Evolutionary conservation across 2,888 invertebrate species (phyloP).

Genomic region (Epistrophella euchroma): DNA sequence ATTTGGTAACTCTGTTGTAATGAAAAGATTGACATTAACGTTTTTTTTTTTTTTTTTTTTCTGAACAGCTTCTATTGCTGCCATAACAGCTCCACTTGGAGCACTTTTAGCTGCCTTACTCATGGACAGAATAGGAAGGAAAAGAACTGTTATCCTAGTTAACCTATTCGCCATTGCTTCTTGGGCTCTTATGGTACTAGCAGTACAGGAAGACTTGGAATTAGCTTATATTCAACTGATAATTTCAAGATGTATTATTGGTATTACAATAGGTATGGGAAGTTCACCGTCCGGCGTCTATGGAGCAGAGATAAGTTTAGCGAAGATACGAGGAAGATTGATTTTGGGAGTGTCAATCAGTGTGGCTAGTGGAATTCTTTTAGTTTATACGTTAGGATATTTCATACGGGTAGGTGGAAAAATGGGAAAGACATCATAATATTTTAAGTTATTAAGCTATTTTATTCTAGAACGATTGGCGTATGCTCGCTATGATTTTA

Average conservation of each 20-base stretch:
- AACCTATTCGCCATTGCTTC: conserved; percentile 81
- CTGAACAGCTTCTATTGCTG: conserved; percentile 81
- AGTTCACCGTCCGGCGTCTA: conserved; percentile 83
- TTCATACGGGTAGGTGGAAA: conserved; percentile 79
- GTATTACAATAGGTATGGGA: conserved; percentile 81
- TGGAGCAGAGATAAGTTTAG: conserved; percentile 84
- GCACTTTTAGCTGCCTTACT: conserved; percentile 81
- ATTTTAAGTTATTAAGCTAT: not conserved
- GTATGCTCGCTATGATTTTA: conserved; percentile 81
- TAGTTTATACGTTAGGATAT: conserved; percentile 87
- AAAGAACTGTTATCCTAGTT: conserved; percentile 80
- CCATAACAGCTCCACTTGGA: conserved; percentile 82
- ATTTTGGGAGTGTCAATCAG: conserved; percentile 87
- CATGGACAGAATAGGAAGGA: conserved; percentile 82
- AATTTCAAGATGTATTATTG: conserved; percentile 81
- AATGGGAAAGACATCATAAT: not conserved
- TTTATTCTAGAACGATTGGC: conserved; percentile 80
- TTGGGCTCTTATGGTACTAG: conserved; percentile 81
- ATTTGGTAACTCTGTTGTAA: no score
- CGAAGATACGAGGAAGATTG: conserved; percentile 87
- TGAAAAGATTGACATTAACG: no score
- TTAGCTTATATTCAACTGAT: conserved; percentile 81
- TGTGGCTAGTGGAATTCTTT: conserved; percentile 87
- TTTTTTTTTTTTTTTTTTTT: conserved; percentile 1
- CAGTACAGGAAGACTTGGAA: conserved; percentile 77